phyloP scores from a whole-genome alignment of 2,888 invertebrate species.

The Toxonevra muliebris region DNA sequence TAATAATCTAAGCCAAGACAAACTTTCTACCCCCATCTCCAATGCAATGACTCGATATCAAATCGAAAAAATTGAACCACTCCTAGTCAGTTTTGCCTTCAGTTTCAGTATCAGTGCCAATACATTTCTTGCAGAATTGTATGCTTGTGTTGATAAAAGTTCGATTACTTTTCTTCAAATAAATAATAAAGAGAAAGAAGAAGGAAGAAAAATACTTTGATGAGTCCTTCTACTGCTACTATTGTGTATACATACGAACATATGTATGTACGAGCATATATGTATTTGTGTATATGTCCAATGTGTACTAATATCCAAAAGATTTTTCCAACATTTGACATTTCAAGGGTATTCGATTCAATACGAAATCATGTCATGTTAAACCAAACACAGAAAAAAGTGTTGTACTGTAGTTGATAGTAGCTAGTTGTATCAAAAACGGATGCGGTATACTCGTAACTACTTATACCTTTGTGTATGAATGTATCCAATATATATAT shows the following conservation, averaged over 20 bases:
- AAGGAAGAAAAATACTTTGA: background rate
- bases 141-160: slow-evolving; percentile 5
- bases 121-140: too few relatives aligned
- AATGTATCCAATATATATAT: too few relatives aligned
- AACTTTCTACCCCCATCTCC: background rate
- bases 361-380: background rate
- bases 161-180: background rate
- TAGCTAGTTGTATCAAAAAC: too few relatives aligned
- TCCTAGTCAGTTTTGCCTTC: background rate
- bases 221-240: background rate
- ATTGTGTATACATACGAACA: background rate
- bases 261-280: background rate
- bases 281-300: background rate
- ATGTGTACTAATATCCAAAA: slow-evolving; percentile 1
- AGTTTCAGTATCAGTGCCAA: too few relatives aligned
- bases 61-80: background rate
- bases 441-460: too few relatives aligned
- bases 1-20: too few relatives aligned
- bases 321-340: slow-evolving; percentile 16
- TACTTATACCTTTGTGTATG: too few relatives aligned
- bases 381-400: background rate
- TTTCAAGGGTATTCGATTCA: slow-evolving; percentile 23
- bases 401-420: too few relatives aligned
- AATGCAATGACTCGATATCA: background rate
- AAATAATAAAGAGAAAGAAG: background rate